Evolutionary conservation across 2,113 vertebrate species (phyloP).

Genomic region (Cettia cetti): DNA sequence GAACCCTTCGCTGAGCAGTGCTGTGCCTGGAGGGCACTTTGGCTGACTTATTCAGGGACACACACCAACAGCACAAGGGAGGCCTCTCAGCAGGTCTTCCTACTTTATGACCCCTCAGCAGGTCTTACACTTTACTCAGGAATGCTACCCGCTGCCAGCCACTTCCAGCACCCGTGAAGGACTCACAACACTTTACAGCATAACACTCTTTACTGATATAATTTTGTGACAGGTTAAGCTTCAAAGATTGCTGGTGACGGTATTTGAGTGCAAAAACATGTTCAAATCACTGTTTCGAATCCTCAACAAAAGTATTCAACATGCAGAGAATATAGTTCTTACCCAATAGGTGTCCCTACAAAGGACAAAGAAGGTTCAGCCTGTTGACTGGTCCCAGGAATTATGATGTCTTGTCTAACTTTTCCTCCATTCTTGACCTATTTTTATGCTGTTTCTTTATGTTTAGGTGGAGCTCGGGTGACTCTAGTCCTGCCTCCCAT

Average conservation of each 20-base stretch:
- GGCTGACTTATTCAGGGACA: neutral
- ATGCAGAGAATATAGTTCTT: neutral
- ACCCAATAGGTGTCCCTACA: neutral
- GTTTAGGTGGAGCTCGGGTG: neutral
- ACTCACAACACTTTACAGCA: neutral
- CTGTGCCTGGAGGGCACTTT: neutral
- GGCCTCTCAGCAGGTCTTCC: neutral
- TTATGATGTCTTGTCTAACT: neutral
- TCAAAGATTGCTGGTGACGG: accelerated
- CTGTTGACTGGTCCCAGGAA: neutral
- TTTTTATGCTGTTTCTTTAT: neutral
- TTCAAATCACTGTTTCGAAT: neutral
- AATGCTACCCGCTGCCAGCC: accelerated
- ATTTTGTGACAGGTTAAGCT: neutral
- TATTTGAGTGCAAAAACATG: neutral
- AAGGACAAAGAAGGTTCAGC: neutral
- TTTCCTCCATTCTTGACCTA: neutral
- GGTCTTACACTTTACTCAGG: neutral
- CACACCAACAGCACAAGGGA: neutral
- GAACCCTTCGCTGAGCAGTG: neutral
- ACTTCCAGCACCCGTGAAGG: accelerated
- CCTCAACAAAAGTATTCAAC: neutral
- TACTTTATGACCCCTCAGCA: neutral
- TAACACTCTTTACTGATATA: neutral
- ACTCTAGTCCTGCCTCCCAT: neutral